A percentile compares a stretch with the other conserved stretches of the same genome.
phyloP scores from a whole-genome alignment of 2,888 invertebrate genomes.

The Trachelus troglodyta region DNA sequence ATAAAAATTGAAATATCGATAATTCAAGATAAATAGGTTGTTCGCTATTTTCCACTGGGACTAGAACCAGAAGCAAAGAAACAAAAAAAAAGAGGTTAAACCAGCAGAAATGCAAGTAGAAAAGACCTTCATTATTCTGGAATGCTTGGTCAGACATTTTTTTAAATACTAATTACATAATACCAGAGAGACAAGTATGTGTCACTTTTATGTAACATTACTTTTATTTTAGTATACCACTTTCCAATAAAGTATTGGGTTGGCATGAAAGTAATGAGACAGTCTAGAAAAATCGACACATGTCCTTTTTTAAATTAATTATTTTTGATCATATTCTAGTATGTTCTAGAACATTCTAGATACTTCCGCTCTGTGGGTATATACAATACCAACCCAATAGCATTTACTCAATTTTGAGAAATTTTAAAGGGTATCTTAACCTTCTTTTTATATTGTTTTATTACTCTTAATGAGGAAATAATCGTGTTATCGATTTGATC shows the following conservation, averaged over 20 bases:
- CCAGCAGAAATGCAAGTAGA: not conserved
- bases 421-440: not conserved
- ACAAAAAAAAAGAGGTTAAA: not conserved
- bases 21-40: not conserved
- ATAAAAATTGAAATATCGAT: slow-evolving; percentile 2
- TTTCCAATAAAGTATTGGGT: not conserved
- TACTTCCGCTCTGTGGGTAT: too few species aligned
- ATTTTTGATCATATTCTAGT: too few species aligned
- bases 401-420: not conserved
- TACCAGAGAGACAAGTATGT: not conserved
- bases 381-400: too few species aligned
- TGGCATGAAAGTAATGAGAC: too few species aligned
- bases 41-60: not conserved
- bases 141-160: not conserved
- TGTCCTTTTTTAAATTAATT: too few species aligned
- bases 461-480: not conserved
- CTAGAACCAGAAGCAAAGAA: not conserved
- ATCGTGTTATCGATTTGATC: not conserved
- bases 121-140: not conserved
- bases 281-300: too few species aligned
- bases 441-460: not conserved
- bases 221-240: not conserved
- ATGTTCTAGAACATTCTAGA: too few species aligned
- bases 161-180: not conserved
- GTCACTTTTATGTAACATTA: not conserved